Evolutionary conservation across 2,888 invertebrate species (phyloP).

Genomic region (Vandiemenella viatica): DNA sequence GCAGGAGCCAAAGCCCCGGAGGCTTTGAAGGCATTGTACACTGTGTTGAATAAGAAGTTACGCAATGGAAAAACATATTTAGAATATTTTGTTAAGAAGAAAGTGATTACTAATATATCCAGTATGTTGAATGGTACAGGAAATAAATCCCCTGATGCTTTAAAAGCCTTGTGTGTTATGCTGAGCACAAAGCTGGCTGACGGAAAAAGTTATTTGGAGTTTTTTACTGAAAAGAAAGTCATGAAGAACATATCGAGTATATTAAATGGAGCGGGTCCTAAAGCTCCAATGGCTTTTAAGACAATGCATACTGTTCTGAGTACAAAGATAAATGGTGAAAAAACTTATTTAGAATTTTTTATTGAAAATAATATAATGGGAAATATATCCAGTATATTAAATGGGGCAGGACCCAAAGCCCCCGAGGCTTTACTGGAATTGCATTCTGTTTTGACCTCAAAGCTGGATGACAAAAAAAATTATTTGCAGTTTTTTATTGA

Average conservation of each 20-base stretch:
- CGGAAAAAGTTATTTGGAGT: no score
- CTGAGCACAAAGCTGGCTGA: no score
- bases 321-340: background rate
- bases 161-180: no score
- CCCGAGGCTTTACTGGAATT: background rate
- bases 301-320: background rate
- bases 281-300: background rate
- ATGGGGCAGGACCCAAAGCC: background rate
- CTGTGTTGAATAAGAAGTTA: no score
- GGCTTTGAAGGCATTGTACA: background rate
- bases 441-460: no score
- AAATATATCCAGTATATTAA: background rate
- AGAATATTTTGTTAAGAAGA: no score
- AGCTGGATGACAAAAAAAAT: no score
- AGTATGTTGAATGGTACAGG: background rate
- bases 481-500: no score
- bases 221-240: no score
- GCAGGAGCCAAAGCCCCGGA: background rate
- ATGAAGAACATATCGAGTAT: background rate
- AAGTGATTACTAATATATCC: background rate
- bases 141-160: no score
- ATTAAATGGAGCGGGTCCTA: background rate
- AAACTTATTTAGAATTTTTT: background rate
- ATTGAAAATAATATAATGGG: no score
- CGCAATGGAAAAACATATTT: no score